Evolutionary conservation across 2,797 vertebrate species (phyloP), one percentile per base, ranked within the genome.

Genomic region (Cottoperca gobio): DNA sequence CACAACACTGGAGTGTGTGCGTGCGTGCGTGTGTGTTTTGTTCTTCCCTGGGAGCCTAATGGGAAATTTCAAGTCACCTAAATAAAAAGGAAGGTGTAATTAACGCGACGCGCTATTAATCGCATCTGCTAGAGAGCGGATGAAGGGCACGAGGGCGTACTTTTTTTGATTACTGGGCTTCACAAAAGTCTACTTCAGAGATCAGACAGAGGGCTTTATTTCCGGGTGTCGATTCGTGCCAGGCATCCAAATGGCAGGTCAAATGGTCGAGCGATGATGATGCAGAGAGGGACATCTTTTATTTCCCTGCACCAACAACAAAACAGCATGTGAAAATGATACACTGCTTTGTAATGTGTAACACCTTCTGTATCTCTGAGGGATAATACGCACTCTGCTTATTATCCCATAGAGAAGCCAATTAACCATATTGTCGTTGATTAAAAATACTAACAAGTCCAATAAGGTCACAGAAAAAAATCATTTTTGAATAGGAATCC

Each of bases 31-130:
- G 9, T 24, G 9, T 9, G 33, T 17, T 35, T 40, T 24, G 48
- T 45, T 31, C 31, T 42, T 73, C 59, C 42, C 70, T 68, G 17
- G 35, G 70, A 90, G 87, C 75, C 90, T 89, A 86, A 87, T 90
- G 89, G 91, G 91, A 93, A 86, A 91, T 92, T 84, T 92, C 49
- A 88, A 92, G 88, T 91, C 92, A 89, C 88, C 91, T 88, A 92
- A 93, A 94, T 91, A 91, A 92, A 86, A 88, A 91, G 86, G 86
- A 88, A 93, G 79, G 80, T 91, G 79, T 93, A 92, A 94, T 92
- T 92, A 93, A 93, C 76, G 76, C 82, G 85, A 87, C 76, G 90
- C 78, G 77, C 87, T 92, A 89, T 93, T 92, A 94, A 93, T 92
- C 93, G 88, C 90, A 70, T 88, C 82, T 93, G 86, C 84, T 71